Evolutionary conservation across 1,140 invertebrate species (phyloP), one percentile per base, ranked within the genome.

Genomic region (Galendromus occidentalis): DNA sequence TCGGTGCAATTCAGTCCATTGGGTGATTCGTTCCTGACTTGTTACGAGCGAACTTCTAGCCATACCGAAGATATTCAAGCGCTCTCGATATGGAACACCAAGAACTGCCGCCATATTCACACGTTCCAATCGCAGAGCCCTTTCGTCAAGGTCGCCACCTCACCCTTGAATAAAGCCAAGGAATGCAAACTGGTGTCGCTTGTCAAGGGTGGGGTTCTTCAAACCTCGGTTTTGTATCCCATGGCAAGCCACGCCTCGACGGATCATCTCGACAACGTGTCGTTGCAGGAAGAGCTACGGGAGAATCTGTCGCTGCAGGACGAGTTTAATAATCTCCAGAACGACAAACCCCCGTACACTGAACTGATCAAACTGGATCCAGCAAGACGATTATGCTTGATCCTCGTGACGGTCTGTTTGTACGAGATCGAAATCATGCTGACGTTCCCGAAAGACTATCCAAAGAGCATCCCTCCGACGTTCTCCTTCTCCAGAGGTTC

Each of bases 271-370:
- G 51, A 59, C 22, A 59, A 59, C 22, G 25, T 59, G 2, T 59
- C 51, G 51, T 9, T 59, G 12, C 51, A 59, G 14, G 51, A 59
- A 25, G 51, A 59, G 17, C n/a, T 17, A 14, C 51, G 51, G 22
- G 51, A 59, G 14, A 59, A 59, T 59, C 20, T 29, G 51, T 59
- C 51, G 1, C 51, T 59, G 25, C 25, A 59, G 9, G 51, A 59
- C 25, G 51, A 59, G 51, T 59, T 59, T 22, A 59, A 59, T 22
- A 59, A 59, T 7, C 77, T 91, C 42, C 79, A 89, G 33, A 89
- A 90, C 75, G 83, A 86, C 14, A 87, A 90, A 73, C 89, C 91
- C 73, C 85, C 86, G 44, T 86, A 91, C 71, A 82, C 89, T 59
- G 83, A 84, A 70, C 82, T 91, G 68, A 78, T 79, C 67, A 75